A percentile compares a stretch with the other conserved stretches of the same genome.
Evolutionary conservation across 2,888 invertebrate species (phyloP).

Genomic region (Horisme vitalbata): DNA sequence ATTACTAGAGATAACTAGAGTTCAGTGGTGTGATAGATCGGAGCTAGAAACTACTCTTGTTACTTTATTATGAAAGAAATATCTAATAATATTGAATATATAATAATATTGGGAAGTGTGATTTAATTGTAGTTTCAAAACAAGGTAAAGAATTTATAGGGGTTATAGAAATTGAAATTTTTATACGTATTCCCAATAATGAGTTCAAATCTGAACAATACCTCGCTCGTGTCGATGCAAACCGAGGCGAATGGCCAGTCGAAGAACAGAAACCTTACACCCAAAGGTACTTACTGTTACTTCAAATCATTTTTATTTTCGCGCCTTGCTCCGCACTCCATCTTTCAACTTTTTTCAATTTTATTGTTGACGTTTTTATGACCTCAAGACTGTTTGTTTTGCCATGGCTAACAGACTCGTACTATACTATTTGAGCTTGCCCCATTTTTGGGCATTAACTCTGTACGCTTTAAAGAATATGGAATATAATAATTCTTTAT

Average conservation of each 20-base stretch:
- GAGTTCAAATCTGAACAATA: slow-evolving; percentile 31
- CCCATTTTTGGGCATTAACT: slow-evolving; percentile 24
- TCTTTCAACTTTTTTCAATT: slow-evolving; percentile 48
- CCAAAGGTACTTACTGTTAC: slow-evolving; percentile 37
- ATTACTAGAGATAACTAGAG: slow-evolving; percentile 56
- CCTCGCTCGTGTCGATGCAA: slow-evolving; percentile 30
- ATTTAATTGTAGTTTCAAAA: background rate
- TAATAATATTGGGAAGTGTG: slow-evolving; percentile 33
- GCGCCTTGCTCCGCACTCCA: slow-evolving; percentile 49
- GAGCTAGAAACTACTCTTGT: slow-evolving; percentile 25
- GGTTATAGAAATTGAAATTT: slow-evolving; percentile 3
- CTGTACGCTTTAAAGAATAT: slow-evolving; percentile 13
- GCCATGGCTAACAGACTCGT: slow-evolving; percentile 38
- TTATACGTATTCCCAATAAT: slow-evolving; percentile 22
- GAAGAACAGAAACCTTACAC: slow-evolving; percentile 54
- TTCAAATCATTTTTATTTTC: slow-evolving; percentile 58
- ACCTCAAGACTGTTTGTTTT: slow-evolving; percentile 47
- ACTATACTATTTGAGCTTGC: slow-evolving; percentile 34
- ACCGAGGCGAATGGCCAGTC: slow-evolving; percentile 52
- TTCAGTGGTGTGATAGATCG: slow-evolving; percentile 51
- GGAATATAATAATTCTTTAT: slow-evolving; percentile 10
- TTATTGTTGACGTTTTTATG: slow-evolving; percentile 53
- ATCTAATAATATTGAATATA: slow-evolving; percentile 35
- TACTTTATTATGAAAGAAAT: slow-evolving; percentile 36
- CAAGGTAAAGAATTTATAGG: no score